Evolutionary conservation across 1,140 invertebrate species (phyloP).

Genomic region (Hylaeus volcanicus): DNA sequence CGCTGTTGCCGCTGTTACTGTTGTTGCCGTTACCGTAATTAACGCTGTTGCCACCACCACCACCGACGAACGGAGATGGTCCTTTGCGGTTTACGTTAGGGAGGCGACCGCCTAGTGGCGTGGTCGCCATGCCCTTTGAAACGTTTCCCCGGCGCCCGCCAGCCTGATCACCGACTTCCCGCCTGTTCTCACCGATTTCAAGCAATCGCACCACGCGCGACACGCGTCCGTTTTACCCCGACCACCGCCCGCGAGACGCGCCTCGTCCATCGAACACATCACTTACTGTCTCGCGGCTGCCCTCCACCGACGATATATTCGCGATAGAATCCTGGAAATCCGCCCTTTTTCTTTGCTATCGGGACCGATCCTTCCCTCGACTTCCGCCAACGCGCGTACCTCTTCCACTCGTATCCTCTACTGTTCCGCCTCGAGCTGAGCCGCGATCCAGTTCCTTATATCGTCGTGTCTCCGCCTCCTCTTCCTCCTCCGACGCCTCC

Average conservation of each 20-base stretch:
- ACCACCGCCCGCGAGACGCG: conserved; percentile 78
- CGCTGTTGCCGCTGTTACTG: conserved; percentile 60
- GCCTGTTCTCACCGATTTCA: conserved; percentile 71
- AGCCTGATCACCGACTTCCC: conserved; percentile 78
- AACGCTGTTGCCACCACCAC: conserved; percentile 66
- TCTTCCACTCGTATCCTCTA: conserved; percentile 18
- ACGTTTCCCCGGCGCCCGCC: conserved; percentile 79
- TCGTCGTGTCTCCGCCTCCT: background rate
- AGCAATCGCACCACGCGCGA: conserved; percentile 62
- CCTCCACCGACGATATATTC: conserved; percentile 46
- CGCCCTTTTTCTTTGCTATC: conserved; percentile 8
- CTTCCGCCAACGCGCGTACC: conserved; percentile 17
- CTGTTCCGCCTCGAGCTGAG: conserved; percentile 16
- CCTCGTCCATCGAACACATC: conserved; percentile 79
- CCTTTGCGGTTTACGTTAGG: conserved; percentile 79
- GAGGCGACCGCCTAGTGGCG: conserved; percentile 80
- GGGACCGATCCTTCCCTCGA: conserved; percentile 14
- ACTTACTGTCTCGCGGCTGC: conserved; percentile 67
- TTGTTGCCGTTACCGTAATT: conserved; percentile 15
- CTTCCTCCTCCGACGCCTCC: background rate
- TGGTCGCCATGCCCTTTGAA: conserved; percentile 80
- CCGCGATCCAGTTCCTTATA: background rate
- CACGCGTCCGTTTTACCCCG: conserved; percentile 71
- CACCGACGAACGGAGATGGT: conserved; percentile 75
- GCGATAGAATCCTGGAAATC: conserved; percentile 22